Evolutionary conservation across 1,140 invertebrate species (phyloP).

Genomic region (Trichomalopsis sarcophagae): DNA sequence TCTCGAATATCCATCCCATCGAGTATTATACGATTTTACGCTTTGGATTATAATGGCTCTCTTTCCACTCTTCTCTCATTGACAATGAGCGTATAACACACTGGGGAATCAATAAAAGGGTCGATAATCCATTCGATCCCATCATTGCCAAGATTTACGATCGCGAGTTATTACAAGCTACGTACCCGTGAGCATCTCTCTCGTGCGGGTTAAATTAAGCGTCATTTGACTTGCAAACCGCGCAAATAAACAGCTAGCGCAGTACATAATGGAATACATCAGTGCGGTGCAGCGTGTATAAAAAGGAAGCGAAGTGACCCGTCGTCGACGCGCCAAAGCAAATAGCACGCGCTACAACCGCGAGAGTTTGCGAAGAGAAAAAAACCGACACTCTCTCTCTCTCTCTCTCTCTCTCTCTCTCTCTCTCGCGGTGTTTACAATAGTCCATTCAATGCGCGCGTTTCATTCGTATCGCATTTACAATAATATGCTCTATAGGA

Average conservation of each 20-base stretch:
- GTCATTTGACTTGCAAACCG: neutral
- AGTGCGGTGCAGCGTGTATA: neutral
- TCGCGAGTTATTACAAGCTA: no score
- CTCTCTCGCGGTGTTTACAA: slow-evolving; percentile 5
- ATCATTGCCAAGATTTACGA: neutral
- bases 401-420: no score
- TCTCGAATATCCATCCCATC: no score
- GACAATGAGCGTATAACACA: no score
- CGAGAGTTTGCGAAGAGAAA: neutral
- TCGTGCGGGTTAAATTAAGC: neutral
- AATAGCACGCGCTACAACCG: neutral
- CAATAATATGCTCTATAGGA: neutral
- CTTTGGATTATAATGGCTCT: no score
- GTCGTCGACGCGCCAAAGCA: neutral
- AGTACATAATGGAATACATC: neutral
- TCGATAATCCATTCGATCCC: neutral
- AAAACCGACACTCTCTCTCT: neutral
- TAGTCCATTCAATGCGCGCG: slow-evolving; percentile 25
- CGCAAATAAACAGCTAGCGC: neutral
- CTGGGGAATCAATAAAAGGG: neutral
- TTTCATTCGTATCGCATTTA: neutral
- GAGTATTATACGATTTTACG: no score
- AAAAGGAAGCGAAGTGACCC: neutral
- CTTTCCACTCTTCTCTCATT: neutral
- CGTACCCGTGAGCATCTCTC: no score